Conservation (phyloP, 2,797 vertebrate genomes). For the Vespertilio murinus region DNA sequence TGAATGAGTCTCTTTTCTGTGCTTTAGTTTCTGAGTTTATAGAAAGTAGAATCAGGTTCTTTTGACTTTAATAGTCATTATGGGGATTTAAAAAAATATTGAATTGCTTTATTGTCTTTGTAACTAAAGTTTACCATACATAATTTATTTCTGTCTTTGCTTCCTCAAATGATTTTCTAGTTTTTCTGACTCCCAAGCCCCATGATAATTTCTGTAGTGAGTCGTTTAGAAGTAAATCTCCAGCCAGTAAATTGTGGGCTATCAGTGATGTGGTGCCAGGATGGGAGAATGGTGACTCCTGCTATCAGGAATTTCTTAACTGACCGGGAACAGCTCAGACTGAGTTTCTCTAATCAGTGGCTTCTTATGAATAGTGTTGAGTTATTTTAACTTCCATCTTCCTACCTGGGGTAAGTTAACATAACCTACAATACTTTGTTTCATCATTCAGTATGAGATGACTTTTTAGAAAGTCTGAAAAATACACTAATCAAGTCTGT, state of each 20-base stretch:
- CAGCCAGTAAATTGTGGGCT: not conserved
- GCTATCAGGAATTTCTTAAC: not conserved
- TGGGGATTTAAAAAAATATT: not conserved
- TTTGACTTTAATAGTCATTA: not conserved
- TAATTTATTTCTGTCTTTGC: not conserved
- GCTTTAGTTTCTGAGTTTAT: not conserved
- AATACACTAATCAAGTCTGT: not conserved
- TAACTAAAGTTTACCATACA: not conserved
- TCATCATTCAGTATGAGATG: not conserved
- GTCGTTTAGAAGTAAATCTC: not conserved
- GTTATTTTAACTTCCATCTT: not conserved
- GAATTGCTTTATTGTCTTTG: not conserved
- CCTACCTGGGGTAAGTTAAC: not conserved
- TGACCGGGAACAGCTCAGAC: not conserved
- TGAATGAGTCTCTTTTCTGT: not conserved
- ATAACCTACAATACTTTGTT: not conserved
- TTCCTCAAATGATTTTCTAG: not conserved
- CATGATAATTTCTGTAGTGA: not conserved
- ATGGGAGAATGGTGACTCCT: not conserved
- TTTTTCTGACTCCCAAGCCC: not conserved
- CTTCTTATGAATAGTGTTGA: not conserved
- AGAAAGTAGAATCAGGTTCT: not conserved
- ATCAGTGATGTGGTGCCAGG: fast-evolving
- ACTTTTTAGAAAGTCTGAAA: not conserved
- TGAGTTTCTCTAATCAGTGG: not conserved